Evolutionary conservation across 2,797 vertebrate genomes (phyloP), one percentile per base, ranked within the genome.

Genomic region (Oryzias sinensis): DNA sequence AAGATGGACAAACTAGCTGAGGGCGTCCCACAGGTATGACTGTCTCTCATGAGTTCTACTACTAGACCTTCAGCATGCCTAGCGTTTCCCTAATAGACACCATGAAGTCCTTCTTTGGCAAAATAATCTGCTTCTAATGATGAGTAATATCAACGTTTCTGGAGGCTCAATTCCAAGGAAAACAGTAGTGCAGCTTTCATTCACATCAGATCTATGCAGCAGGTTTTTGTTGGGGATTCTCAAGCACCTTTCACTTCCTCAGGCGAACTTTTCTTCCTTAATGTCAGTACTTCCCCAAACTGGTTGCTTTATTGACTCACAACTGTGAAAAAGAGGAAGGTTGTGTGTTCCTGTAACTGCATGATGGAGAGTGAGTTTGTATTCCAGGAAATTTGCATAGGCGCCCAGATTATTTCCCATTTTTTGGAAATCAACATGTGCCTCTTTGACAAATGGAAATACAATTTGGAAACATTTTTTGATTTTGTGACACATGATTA

Each of bases 11-110:
- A 46, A 65, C 8, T 25, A 27, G 18, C 6, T 1, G 37, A 42
- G 13, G 37, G 74, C 43, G 0, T 92, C 5, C 91, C 91, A 22
- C 87, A 91, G 91, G 92, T 93, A 85, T 73, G 85, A 74, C 43
- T 60, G 17, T 2, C 29, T 0, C 3, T 54, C 16, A 8, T 56
- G 2, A 14, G 22, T 40, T 5, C 9, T 9, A 47, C 8, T 44
- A 55, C 6, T 44, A 55, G 5, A 18, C 22, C 43, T 29, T 6
- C 22, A 33, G 5, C 49, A 43, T 16, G 13, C 50, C 41, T 5
- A 2, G 18, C 0, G 0, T 37, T 49, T 0, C 17, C 54, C 22
- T 16, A 58, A 50, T 4, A 17, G 25, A 46, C 68, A 29, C 18
- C 50, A 41, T 40, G 20, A 57, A 25, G 3, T 7, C 42, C 7